Base-by-base conservation (phyloP, 1,140 invertebrate species). In the Dreissena rostriformis region DNA sequence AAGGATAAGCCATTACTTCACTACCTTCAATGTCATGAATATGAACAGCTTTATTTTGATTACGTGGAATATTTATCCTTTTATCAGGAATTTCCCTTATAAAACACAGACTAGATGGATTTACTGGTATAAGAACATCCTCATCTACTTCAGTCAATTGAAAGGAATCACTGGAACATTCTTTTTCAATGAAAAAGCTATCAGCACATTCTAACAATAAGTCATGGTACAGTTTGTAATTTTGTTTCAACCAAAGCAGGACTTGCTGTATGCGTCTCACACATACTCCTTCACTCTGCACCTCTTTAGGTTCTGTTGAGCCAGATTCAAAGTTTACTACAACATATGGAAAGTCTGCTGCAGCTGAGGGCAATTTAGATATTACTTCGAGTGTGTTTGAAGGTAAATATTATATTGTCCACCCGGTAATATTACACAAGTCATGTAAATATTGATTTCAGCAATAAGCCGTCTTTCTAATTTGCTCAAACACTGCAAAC, bases 161-260 rank as follows among this genome's bases (percentile, higher is more conserved):
- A 15, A 11, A 51, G 19, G n/a, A 14, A 29, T 49, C 2, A 26
- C 49, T 22, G 49, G n/a, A 4, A 65, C 12, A 22, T 26, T 82
- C 51, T 26, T 52, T 49, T 65, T 22, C 19, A 12, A 39, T 26
- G 17, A 22, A 29, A 12, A 57, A n/a, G 22, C 61, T 57, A 10
- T 67, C 49, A 12, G 77, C 67, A 68, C n/a, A n/a, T n/a, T n/a
- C n/a, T n/a, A n/a, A n/a, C n/a, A n/a, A n/a, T n/a, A n/a, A n/a
- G n/a, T 78, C n/a, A 19, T 11, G 6, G 65, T 78, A 86, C 15
- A 86, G 22, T n/a, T 6, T 1, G 66, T 86, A 82, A 28, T 86
- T 63, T 67, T 52, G 24, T 78, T 77, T 86, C 19, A 86, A 51
- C 84, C 84, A 82, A 0, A 11, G 22, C 7, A 86, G 28, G 19